These are phyloP conservation scores for Agapornis roseicollis DNA, from an alignment of 2,113 vertebrate genomes.

Conservation along the genomic window DNA sequence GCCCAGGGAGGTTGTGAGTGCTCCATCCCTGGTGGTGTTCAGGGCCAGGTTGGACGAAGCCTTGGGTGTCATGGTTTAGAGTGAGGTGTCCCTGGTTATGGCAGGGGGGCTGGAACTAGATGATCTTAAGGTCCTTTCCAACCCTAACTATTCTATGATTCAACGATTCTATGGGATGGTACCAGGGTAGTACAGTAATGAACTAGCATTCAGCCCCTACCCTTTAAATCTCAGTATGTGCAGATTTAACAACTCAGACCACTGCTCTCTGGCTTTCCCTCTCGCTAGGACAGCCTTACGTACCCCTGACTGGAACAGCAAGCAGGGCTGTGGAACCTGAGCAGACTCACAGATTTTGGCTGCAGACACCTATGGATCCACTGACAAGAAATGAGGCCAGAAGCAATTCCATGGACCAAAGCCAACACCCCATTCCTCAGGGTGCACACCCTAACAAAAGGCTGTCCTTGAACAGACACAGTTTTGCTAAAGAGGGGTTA, in stretches of 20 bases:
- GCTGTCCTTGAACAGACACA: neutral
- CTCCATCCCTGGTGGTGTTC: too few species aligned
- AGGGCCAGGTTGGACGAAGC: too few species aligned
- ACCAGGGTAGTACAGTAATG: neutral
- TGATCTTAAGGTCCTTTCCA: too few species aligned
- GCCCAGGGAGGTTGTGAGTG: too few species aligned
- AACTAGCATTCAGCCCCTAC: neutral
- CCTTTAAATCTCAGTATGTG: neutral
- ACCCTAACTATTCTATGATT: too few species aligned
- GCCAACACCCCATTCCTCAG: neutral
- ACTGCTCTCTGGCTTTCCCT: neutral
- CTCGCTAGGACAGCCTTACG: neutral
- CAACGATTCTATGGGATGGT: too few species aligned
- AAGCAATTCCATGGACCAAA: neutral
- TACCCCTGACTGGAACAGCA: neutral
- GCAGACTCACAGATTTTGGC: neutral
- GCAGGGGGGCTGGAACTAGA: too few species aligned
- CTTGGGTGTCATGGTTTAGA: too few species aligned
- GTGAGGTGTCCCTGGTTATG: too few species aligned
- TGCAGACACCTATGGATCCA: neutral
- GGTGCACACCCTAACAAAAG: accelerated
- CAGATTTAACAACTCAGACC: accelerated
- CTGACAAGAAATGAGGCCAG: accelerated
- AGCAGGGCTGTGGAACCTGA: neutral
- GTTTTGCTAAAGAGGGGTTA: neutral